Percentiles rank a stretch among this genome's conserved stretches.
Evolutionary conservation across 2,888 invertebrate species (phyloP).

Genomic region (Tortricodes alternella): DNA sequence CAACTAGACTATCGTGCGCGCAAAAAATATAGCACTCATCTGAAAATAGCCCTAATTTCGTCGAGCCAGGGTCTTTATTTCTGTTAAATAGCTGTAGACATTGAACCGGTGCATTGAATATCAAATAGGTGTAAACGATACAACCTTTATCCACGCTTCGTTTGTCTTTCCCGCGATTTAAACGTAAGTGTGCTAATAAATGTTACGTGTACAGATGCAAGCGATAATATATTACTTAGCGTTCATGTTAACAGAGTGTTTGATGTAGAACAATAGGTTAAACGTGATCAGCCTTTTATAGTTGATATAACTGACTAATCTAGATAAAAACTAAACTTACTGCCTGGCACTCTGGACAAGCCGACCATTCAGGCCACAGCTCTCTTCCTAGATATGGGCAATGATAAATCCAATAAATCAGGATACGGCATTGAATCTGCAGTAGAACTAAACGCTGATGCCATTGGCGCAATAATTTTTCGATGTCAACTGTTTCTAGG

Average conservation of each 20-base stretch:
- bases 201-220: conserved; percentile 12
- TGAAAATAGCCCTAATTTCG: conserved; percentile 44
- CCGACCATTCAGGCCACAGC: conserved; percentile 22
- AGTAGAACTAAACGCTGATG: conserved; percentile 21
- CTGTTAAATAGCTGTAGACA: conserved; percentile 48
- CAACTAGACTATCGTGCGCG: conserved; percentile 39
- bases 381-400: conserved; percentile 26
- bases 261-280: background rate
- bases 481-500: conserved; percentile 25
- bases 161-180: conserved; percentile 56
- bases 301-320: conserved; percentile 3
- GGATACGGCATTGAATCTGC: conserved; percentile 22
- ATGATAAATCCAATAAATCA: conserved; percentile 28
- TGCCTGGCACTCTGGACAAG: conserved; percentile 3
- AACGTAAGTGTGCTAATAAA: conserved; percentile 20
- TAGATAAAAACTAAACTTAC: conserved; percentile 11
- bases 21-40: conserved; percentile 5
- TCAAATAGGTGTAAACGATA: conserved; percentile 71
- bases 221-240: background rate
- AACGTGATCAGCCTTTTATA: background rate
- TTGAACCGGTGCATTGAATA: conserved; percentile 65
- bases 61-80: conserved; percentile 46
- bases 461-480: conserved; percentile 28
- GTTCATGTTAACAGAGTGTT: background rate
- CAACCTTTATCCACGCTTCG: conserved; percentile 69